These are phyloP conservation scores for Enteromius mattozi DNA, from an alignment of 2,797 vertebrate genomes.

Conservation along the genomic window DNA sequence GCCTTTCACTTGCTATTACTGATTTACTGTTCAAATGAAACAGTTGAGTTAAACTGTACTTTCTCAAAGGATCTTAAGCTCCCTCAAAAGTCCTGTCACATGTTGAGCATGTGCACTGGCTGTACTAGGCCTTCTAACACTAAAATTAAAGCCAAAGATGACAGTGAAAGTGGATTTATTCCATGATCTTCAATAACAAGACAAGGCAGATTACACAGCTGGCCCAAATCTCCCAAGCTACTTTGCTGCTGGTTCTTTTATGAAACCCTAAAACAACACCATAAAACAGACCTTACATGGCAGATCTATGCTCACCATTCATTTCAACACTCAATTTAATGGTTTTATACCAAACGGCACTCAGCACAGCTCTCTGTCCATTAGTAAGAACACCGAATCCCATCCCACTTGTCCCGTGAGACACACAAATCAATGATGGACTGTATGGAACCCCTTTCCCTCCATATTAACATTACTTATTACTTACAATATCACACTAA, in stretches of 20 bases:
- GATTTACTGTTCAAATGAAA: background rate
- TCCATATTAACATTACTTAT: background rate
- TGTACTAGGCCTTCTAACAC: conserved; percentile 19
- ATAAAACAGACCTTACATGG: background rate
- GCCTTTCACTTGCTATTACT: no score
- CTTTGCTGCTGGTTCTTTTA: background rate
- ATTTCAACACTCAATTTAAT: background rate
- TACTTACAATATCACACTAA: background rate
- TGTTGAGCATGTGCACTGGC: conserved; percentile 58
- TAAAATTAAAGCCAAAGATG: background rate
- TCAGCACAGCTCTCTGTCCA: background rate
- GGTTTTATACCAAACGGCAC: conserved; percentile 2
- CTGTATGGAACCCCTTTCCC: background rate
- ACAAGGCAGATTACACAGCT: background rate
- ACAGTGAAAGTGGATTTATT: background rate
- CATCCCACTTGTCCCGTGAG: background rate
- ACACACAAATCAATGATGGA: conserved; percentile 5
- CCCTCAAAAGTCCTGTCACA: conserved; percentile 66
- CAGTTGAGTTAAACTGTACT: conserved; percentile 11
- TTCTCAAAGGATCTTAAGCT: conserved; percentile 56
- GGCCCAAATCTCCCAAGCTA: background rate
- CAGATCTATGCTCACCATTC: background rate
- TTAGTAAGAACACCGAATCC: background rate
- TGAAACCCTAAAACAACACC: background rate
- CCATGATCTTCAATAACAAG: background rate